Evolutionary conservation across 2,797 vertebrate genomes (phyloP), one percentile per base, ranked within the genome.

Genomic region (Apogon talboti): DNA sequence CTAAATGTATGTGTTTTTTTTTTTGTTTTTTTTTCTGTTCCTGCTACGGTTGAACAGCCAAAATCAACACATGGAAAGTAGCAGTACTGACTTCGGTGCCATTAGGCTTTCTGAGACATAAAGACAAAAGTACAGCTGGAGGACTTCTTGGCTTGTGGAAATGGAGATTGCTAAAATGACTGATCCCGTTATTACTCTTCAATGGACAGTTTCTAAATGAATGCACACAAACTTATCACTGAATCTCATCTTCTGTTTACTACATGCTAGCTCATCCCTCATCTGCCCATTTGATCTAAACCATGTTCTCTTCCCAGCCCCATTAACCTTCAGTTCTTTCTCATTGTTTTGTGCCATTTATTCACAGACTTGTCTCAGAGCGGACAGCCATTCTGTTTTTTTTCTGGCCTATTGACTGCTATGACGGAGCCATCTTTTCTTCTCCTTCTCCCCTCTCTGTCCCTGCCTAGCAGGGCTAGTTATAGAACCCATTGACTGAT

Each of bases 401-500:
- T 83, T 73, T 82, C 52, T 78, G 67, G 51, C 78, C 79, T 78
- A 83, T 91, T 67, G 88, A 89, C 84, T 72, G 48, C 47, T 41
- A 30, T 21, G 64, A 77, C 71, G 66, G 41, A 42, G 18, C 43
- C 10, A 14, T 69, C 64, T 74, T 49, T 80, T 55, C 71, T 74
- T 47, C 76, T 66, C 61, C 71, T 11, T 11, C 43, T 57, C 55
- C 42, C 49, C 41, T 57, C 69, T 30, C 63, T 16, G 59, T 71
- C 64, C 53, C 66, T 13, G 49, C 50, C 62, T 38, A 63, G 61
- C 74, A 16, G 49, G 72, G 71, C 72, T 83, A 74, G 82, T 87
- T 86, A 78, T 74, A 78, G 79, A 78, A 74, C 67, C 71, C 74
- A 81, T 78, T 91, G 92, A 93, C 76, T 79, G 91, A 92, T 92